Evolutionary conservation across 2,113 vertebrate species (phyloP), one percentile per base, ranked within the genome.

Genomic region (Stomatorhinus ivindoensis): DNA sequence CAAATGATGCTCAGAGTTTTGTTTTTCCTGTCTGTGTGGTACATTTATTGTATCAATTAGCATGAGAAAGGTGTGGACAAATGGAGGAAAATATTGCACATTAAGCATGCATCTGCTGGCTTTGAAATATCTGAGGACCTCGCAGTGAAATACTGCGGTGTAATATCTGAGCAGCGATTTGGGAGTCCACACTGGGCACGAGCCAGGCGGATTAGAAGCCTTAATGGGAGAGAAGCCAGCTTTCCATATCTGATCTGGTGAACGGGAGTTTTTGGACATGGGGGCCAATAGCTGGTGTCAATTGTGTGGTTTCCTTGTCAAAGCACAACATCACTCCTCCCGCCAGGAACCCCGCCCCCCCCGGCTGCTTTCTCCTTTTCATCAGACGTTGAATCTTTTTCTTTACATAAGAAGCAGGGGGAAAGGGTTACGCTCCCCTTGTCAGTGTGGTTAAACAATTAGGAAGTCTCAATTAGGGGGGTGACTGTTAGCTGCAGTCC

Each of bases 361-460:
- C 82, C 7, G n/a, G 17, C 42, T 58, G 92, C 91, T 88, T 53
- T 86, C 90, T 90, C 90, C 91, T 88, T 89, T 88, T 93, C 91
- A 92, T 92, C 91, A 91, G 87, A 76, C 24, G 3, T 21, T 76
- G 65, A 76, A 89, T 84, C 39, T 39, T 61, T 89, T 42, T 87
- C 51, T 83, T 82, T 58, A 58, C 89, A 53, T 87, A 83, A 88
- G 73, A 58, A 87, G 61, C 39, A 17, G 27, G 51, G 55, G 65
- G n/a, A 46, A 88, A 58, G 53, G 85, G 46, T 82, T 87, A 73
- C 3, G 50, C 42, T 82, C 65, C 50, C 65, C 48, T 87, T 90
- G 58, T 90, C 48, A 87, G 61, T 83, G 58, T 87, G 89, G 69
- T 90, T 82, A 82, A 88, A 55, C 48, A 87, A 58, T 87, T 88